phyloP scores from a whole-genome alignment of 2,797 vertebrate species.

The Sebastes nivosus region DNA sequence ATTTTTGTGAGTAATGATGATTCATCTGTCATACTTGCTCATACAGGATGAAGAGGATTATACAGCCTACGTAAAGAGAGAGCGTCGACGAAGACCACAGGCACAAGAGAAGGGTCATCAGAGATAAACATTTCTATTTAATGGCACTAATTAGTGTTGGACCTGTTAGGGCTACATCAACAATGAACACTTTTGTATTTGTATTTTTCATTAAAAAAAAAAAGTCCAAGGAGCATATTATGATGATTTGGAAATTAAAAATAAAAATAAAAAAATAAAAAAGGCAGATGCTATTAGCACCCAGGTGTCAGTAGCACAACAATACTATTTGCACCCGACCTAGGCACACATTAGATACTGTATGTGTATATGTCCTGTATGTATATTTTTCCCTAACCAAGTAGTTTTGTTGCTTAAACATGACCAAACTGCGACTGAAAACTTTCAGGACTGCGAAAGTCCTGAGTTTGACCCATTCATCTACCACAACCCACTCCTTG shows the following conservation, averaged over 20 bases:
- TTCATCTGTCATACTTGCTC: slow-evolving; percentile 21
- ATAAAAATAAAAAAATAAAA: neutral
- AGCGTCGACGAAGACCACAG: slow-evolving; percentile 28
- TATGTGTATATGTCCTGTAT: no score
- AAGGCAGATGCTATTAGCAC: no score
- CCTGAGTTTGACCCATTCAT: no score
- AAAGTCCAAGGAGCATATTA: neutral
- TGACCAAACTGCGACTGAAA: no score
- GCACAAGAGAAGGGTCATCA: slow-evolving; percentile 27
- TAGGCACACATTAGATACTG: no score
- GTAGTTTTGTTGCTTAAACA: no score
- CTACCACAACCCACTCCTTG: no score
- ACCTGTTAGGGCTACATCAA: neutral
- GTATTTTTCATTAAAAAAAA: slow-evolving; percentile 34
- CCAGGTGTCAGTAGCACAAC: no score
- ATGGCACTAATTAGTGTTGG: neutral
- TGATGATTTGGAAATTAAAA: neutral
- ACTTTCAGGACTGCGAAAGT: no score
- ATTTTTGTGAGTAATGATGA: neutral
- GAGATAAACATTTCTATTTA: neutral
- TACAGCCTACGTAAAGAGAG: slow-evolving; percentile 25
- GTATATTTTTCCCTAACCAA: no score
- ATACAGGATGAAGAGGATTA: slow-evolving; percentile 67
- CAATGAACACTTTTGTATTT: slow-evolving; percentile 7
- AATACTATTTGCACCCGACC: no score